These are phyloP conservation scores for Heliangelus exortis DNA, from an alignment of 2,797 vertebrate species.

Conservation along the genomic window DNA sequence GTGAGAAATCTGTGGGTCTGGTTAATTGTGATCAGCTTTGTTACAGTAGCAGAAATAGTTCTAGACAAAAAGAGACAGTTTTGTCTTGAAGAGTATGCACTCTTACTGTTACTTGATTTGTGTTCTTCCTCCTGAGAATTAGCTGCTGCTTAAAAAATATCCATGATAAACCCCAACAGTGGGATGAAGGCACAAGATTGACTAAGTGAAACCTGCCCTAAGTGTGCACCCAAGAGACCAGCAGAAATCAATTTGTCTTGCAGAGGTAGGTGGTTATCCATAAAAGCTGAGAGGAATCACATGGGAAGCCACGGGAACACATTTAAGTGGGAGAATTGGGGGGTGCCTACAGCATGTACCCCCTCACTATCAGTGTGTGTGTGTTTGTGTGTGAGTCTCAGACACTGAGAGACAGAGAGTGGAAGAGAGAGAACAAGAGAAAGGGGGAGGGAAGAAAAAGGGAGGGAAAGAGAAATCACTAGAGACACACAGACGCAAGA, in stretches of 20 bases:
- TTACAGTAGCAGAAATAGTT: neutral
- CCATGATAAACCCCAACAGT: neutral
- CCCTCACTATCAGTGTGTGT: neutral
- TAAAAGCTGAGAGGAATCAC: slow-evolving; percentile 36
- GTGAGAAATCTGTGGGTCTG: neutral
- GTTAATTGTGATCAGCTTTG: neutral
- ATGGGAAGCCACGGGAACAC: neutral
- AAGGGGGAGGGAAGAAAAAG: neutral
- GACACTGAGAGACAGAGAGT: neutral
- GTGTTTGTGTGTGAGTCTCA: neutral
- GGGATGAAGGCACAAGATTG: neutral
- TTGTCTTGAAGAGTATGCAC: neutral
- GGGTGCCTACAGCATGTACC: neutral
- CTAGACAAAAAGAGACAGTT: neutral
- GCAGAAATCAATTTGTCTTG: slow-evolving; percentile 45
- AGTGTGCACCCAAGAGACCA: slow-evolving; percentile 26
- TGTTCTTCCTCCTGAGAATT: neutral
- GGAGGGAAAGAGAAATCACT: neutral
- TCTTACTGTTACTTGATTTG: neutral
- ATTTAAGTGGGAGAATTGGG: slow-evolving; percentile 7
- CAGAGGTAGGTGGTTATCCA: slow-evolving; percentile 10
- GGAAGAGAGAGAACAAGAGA: neutral
- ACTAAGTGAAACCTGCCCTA: slow-evolving; percentile 30
- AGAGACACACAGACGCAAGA: neutral
- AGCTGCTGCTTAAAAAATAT: neutral